Base-by-base conservation (phyloP, 2,113 vertebrate genomes). In the Etheostoma cragini region DNA sequence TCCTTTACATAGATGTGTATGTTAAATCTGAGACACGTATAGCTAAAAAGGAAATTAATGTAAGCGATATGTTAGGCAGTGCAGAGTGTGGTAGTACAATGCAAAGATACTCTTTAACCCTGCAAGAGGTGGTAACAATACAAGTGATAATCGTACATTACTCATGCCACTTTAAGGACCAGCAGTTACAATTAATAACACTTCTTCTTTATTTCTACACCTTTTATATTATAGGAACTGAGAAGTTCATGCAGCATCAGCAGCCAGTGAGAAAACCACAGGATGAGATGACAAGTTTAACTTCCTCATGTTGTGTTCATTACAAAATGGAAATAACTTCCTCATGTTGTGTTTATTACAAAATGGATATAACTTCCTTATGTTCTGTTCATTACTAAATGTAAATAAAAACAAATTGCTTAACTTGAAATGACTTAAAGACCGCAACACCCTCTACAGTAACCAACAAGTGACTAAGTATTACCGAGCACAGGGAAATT, bases 361-460 rank as follows among this genome's bases (percentile, higher is more conserved):
- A 57, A 64, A 78, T 64, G 13, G 35, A 77, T 82, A 77, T 26
- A 64, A 70, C 82, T 88, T 88, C 72, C 68, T 72, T 73, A 75
- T 75, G 19, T 61, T 71, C 56, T 74, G 13, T 26, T 69, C 16
- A 72, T 19, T 8, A 75, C 61, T 62, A 57, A 64, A 78, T 64
- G 13, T 30, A 77, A 84, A 77, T n/a, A 50, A 60, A 13, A 63
- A 49, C 47, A 78, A 50, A 67, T 33, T 65, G 24, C 35, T 74
- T 33, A 75, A 75, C 35, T 62, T 19, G 1, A 63, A 71, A 68
- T 1, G 1, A 17, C n/a, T 68, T 67, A 53, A 60, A 53, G 54
- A 19, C 33, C n/a, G 5, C 72, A 80, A 45, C 6, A 35, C 8
- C 8, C 6, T 35, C 64, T 13, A 12, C 76, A 53, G 58, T 26